Conservation (phyloP, 2,888 invertebrate genomes). For the Mythimna pallens region DNA sequence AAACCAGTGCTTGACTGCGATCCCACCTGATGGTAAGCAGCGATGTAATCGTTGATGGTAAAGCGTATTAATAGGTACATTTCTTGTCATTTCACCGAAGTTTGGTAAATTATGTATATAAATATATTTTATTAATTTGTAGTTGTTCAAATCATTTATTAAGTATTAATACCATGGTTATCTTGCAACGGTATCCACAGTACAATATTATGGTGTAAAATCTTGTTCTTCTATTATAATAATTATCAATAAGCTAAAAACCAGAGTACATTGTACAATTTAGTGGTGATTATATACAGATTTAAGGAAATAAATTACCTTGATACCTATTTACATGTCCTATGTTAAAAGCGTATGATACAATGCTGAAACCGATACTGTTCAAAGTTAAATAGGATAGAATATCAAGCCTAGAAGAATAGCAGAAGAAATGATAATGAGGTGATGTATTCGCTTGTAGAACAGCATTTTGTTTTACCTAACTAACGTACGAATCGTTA, state of each 20-base stretch:
- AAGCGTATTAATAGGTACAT: not conserved
- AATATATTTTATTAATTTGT: no score
- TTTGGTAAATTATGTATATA: not conserved
- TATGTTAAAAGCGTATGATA: conserved; percentile 34
- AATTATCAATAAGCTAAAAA: conserved; percentile 34
- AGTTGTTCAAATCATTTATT: no score
- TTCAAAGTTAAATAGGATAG: conserved; percentile 5
- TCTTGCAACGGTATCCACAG: no score
- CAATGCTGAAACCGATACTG: conserved; percentile 36
- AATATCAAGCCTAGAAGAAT: conserved; percentile 23
- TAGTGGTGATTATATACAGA: conserved; percentile 51
- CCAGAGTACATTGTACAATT: conserved; percentile 34
- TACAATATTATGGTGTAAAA: no score
- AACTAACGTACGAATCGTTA: not conserved
- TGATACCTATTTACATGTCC: conserved; percentile 41
- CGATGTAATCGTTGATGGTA: no score
- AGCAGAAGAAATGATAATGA: conserved; percentile 30
- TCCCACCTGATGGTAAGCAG: no score
- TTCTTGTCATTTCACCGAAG: not conserved
- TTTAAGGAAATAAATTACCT: not conserved
- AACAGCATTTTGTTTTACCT: conserved; percentile 10
- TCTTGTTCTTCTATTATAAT: no score
- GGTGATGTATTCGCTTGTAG: not conserved
- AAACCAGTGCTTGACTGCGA: no score
- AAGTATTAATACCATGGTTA: no score